Evolutionary conservation across 2,113 vertebrate genomes (phyloP).

Genomic region (Heterotis niloticus): DNA sequence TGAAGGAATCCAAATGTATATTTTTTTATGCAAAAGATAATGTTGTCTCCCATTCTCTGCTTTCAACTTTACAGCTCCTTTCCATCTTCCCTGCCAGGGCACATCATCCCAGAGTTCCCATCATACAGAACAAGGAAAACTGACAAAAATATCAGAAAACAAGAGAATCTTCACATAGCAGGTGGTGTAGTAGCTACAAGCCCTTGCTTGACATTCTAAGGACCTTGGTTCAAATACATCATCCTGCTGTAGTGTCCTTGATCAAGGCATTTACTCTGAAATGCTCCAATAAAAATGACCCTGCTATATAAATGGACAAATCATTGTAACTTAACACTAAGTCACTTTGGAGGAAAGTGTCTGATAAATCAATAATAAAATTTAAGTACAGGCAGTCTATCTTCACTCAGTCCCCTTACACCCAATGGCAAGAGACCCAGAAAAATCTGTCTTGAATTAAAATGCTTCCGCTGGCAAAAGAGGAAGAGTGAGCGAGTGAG

Average conservation of each 20-base stretch:
- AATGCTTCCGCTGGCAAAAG: constrained; percentile 18
- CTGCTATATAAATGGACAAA: not conserved
- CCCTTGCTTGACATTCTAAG: not conserved
- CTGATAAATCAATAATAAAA: no score
- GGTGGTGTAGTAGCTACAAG: not conserved
- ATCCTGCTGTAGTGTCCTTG: not conserved
- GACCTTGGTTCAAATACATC: not conserved
- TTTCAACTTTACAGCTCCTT: constrained; percentile 7
- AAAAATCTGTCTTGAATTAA: constrained; percentile 27
- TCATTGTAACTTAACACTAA: no score
- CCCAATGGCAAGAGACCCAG: no score
- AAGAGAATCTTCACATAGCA: not conserved
- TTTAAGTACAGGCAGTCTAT: no score
- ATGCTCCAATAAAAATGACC: not conserved
- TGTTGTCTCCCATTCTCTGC: not conserved
- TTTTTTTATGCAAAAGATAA: not conserved
- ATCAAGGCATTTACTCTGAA: no score
- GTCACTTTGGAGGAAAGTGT: no score
- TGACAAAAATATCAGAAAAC: constrained; percentile 10
- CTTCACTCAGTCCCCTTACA: no score
- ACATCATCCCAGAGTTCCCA: constrained; percentile 16
- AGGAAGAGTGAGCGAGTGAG: not conserved
- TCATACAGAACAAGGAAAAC: not conserved
- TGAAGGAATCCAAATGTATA: not conserved
- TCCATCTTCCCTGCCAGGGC: constrained; percentile 10